These are phyloP conservation scores for Apocrypta bakeri DNA, from an alignment of 1,140 invertebrate species.

Conservation along the genomic window DNA sequence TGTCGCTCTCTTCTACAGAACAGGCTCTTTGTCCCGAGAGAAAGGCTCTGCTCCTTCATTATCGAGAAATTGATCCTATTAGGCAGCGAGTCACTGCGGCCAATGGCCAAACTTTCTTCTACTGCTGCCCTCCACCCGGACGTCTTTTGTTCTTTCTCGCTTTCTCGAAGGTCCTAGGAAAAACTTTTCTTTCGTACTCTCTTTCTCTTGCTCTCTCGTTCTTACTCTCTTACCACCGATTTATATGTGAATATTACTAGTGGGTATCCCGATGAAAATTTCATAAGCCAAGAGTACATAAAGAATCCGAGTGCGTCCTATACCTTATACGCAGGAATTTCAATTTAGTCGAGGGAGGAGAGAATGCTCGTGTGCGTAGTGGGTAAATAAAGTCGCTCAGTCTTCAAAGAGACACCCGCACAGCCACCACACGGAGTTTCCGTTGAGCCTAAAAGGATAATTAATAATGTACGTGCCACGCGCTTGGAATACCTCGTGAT, in stretches of 20 bases:
- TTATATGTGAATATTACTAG: neutral
- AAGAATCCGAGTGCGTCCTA: neutral
- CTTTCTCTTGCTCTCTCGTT: neutral
- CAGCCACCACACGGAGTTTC: too few relatives aligned
- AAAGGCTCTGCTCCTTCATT: slow-evolving; percentile 57
- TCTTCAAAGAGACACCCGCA: neutral
- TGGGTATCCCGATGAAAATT: neutral
- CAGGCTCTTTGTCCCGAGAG: neutral
- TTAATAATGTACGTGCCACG: slow-evolving; percentile 26
- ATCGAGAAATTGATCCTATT: slow-evolving; percentile 72
- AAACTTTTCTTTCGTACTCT: neutral
- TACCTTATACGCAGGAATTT: slow-evolving; percentile 19
- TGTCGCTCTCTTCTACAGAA: too few relatives aligned
- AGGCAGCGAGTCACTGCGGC: slow-evolving; percentile 47
- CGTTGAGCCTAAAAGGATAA: neutral
- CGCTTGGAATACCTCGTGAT: too few relatives aligned
- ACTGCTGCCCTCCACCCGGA: slow-evolving; percentile 10
- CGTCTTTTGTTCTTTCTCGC: slow-evolving; percentile 34
- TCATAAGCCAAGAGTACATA: neutral
- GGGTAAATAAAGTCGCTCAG: neutral
- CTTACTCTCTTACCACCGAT: neutral
- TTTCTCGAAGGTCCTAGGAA: neutral
- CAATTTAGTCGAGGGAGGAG: neutral
- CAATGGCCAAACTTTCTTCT: slow-evolving; percentile 55
- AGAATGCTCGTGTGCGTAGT: neutral